Percentiles rank a stretch among this genome's conserved stretches.
Conservation (phyloP, 2,113 vertebrate species). For the Morone saxatilis region DNA sequence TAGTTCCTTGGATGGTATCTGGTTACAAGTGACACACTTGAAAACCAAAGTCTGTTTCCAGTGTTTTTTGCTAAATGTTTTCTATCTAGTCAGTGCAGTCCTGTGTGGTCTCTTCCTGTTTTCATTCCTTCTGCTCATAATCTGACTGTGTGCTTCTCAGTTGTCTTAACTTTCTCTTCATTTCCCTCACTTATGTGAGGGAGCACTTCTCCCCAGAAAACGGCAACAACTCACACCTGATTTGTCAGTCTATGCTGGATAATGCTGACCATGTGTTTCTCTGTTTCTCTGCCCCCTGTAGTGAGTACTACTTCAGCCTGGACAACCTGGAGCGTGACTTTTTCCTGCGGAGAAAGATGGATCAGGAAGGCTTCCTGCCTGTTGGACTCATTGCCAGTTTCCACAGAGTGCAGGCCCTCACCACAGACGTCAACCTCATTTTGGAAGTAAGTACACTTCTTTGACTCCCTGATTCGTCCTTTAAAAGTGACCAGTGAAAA, state of each 20-base stretch:
- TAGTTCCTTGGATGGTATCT: neutral
- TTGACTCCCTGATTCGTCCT: neutral
- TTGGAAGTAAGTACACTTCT: slow-evolving; percentile 83
- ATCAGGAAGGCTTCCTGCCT: slow-evolving; percentile 93
- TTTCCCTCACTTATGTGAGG: neutral
- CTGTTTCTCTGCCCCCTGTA: slow-evolving; percentile 55
- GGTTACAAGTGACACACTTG: neutral
- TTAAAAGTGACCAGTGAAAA: neutral
- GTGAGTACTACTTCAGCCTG: slow-evolving; percentile 98
- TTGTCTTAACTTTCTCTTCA: neutral
- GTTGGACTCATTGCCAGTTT: slow-evolving; percentile 94
- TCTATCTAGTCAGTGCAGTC: neutral
- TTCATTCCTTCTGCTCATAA: neutral
- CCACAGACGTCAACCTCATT: slow-evolving; percentile 93
- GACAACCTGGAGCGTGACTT: slow-evolving; percentile 98
- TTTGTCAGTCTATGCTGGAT: neutral
- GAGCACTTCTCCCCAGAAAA: neutral
- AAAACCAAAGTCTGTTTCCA: neutral
- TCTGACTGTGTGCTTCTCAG: neutral
- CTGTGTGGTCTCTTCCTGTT: neutral
- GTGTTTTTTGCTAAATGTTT: neutral
- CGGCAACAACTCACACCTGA: neutral
- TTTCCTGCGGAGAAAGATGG: slow-evolving; percentile 97
- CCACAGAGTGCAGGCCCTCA: slow-evolving; percentile 96
- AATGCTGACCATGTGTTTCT: neutral